Evolutionary conservation across 2,113 vertebrate species (phyloP).

Genomic region (Corythoichthys intestinalis): DNA sequence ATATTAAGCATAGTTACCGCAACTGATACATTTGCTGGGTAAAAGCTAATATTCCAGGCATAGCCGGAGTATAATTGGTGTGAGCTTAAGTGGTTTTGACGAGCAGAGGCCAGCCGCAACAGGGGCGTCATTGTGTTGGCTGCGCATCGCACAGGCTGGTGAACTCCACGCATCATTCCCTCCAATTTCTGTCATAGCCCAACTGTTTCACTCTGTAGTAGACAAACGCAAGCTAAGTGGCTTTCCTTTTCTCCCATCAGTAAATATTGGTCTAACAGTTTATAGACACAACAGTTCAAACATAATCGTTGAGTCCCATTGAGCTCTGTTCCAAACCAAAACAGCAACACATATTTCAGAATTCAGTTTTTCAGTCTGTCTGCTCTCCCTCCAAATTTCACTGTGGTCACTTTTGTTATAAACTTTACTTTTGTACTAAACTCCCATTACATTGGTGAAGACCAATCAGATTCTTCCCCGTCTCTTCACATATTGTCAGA

Average conservation of each 20-base stretch:
- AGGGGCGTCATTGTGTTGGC: slow-evolving; percentile 55
- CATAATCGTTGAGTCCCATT: neutral
- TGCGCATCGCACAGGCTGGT: slow-evolving; percentile 31
- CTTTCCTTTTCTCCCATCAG: neutral
- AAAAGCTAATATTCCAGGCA: slow-evolving; percentile 18
- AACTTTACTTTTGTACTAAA: neutral
- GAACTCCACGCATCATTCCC: slow-evolving; percentile 44
- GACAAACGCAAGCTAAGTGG: slow-evolving; percentile 1
- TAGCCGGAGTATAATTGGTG: slow-evolving; percentile 27
- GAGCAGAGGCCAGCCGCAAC: slow-evolving; percentile 55
- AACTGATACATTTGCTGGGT: slow-evolving; percentile 25
- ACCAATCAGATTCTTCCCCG: neutral
- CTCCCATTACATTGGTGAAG: neutral
- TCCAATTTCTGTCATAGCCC: slow-evolving; percentile 44
- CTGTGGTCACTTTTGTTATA: neutral
- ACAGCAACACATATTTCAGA: neutral
- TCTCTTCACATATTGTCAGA: neutral
- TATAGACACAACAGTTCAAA: neutral
- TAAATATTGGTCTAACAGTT: neutral
- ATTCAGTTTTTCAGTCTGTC: neutral
- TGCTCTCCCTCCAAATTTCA: neutral
- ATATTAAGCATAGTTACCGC: neutral
- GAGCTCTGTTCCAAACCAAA: neutral
- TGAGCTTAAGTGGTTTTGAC: slow-evolving; percentile 51
- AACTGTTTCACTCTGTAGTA: slow-evolving; percentile 32